phyloP scores from a whole-genome alignment of 2,888 invertebrate genomes.

The Pseudoips prasinana region DNA sequence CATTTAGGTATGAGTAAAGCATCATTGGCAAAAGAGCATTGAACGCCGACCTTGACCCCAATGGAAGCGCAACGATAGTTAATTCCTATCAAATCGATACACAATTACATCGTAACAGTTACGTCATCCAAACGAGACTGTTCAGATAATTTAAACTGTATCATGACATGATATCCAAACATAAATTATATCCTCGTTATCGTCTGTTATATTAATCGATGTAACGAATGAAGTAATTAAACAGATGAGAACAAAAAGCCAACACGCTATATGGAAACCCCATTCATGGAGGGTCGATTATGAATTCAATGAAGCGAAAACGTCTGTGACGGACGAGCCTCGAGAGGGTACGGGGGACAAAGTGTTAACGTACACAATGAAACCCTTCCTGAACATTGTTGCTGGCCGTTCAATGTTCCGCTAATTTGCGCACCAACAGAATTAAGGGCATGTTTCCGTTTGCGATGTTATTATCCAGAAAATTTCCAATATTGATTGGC shows the following conservation, averaged over 20 bases:
- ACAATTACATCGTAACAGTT: constrained; percentile 8
- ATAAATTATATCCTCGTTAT: constrained; percentile 27
- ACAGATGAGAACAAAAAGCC: constrained; percentile 38
- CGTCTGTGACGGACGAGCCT: constrained; percentile 44
- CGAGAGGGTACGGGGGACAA: constrained; percentile 42
- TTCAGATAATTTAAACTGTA: constrained; percentile 5
- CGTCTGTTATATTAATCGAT: constrained; percentile 35
- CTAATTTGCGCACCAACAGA: constrained; percentile 46
- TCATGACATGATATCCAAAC: constrained; percentile 20
- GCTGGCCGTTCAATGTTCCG: constrained; percentile 43
- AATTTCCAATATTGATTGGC: no score
- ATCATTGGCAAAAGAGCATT: constrained; percentile 37
- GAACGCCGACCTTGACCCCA: constrained; percentile 42
- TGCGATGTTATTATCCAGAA: no score
- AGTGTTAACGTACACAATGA: constrained; percentile 54
- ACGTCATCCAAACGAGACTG: constrained; percentile 3
- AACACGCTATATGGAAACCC: constrained; percentile 39
- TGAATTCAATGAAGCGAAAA: constrained; percentile 41
- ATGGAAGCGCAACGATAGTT: constrained; percentile 18
- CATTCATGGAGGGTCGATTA: constrained; percentile 46
- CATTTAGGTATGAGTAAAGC: constrained; percentile 35
- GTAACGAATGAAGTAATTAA: constrained; percentile 39
- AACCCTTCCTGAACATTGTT: constrained; percentile 59
- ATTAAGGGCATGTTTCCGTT: no score
- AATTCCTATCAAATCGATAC: constrained; percentile 9